Base-by-base conservation (phyloP, 37 sponge, comb jelly and placozoan genomes). In the Crambe crambe region DNA sequence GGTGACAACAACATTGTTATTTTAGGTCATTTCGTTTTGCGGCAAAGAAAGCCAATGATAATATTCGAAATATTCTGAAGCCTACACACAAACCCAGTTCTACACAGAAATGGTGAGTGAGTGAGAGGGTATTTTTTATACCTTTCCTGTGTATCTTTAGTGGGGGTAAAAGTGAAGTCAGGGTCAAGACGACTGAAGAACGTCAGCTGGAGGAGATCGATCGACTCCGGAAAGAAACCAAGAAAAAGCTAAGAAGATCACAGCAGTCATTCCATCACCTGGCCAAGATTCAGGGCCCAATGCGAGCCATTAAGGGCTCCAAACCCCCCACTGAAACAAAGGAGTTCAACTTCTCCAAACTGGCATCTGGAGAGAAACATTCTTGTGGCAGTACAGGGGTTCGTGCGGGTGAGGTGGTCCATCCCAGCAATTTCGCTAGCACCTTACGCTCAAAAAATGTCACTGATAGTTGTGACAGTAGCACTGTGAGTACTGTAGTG, bases 201-300 rank as follows among this genome's bases (percentile, higher is more conserved):
- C 40, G 76, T 20, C 83, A 91, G 70, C n/a, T 86, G 66, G 91
- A 91, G 59, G 71, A 83, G 70, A 80, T 91, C 32, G 43, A 87
- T 37, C 42, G 79, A 67, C 12, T 81, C 36, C 73, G 62, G 59
- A 79, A 59, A 58, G 85, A 86, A 38, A 59, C 84, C 3, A 43
- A 74, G 58, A 74, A 75, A 56, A 72, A 56, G n/a, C 76, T 86
- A 47, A 22, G 73, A 30, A 36, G 69, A 54, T 79, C 84, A 34
- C 60, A 82, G 66, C 64, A 68, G n/a, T 87, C 92, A 2, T 91
- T 83, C 41, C 77, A 78, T 25, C 70, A 42, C 20, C 66, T 91
- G 17, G 74, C 61, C 51, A 80, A 74, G 61, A 29, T 38, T 43
- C n/a, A 57, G 5, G 85, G 60, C 20, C 70, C 90, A 37, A 43